These are phyloP conservation scores for Oriolus oriolus DNA, from an alignment of 2,113 vertebrate genomes.

Conservation along the genomic window DNA sequence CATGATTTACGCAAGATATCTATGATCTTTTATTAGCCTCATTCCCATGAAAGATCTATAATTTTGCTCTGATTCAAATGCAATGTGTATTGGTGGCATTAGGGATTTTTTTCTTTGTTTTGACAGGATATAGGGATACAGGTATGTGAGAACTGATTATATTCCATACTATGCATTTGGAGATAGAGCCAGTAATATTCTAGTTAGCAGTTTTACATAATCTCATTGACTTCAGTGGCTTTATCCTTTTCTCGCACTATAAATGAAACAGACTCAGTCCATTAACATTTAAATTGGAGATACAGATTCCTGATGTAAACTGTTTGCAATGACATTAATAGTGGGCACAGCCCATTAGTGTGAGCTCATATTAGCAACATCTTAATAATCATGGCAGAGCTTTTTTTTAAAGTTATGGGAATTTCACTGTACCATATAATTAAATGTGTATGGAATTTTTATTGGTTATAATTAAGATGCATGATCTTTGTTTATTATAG, in stretches of 20 bases:
- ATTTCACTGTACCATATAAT: conserved; percentile 70
- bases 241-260: conserved; percentile 7
- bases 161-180: neutral
- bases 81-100: neutral
- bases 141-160: neutral
- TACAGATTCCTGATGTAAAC: conserved; percentile 28
- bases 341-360: conserved; percentile 49
- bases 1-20: neutral
- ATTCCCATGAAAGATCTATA: neutral
- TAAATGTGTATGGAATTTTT: conserved; percentile 72
- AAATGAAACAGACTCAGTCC: conserved; percentile 38
- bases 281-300: conserved; percentile 61
- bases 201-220: neutral
- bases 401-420: conserved; percentile 60
- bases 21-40: neutral
- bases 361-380: conserved; percentile 50
- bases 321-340: conserved; percentile 48
- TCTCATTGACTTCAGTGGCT: neutral
- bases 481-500: conserved; percentile 70
- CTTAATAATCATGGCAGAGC: conserved; percentile 41
- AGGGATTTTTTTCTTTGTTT: neutral
- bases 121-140: neutral
- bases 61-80: neutral
- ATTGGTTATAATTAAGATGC: conserved; percentile 73
- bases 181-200: neutral